Evolutionary conservation across 2,113 vertebrate species (phyloP).

Genomic region (Antechinus flavipes): DNA sequence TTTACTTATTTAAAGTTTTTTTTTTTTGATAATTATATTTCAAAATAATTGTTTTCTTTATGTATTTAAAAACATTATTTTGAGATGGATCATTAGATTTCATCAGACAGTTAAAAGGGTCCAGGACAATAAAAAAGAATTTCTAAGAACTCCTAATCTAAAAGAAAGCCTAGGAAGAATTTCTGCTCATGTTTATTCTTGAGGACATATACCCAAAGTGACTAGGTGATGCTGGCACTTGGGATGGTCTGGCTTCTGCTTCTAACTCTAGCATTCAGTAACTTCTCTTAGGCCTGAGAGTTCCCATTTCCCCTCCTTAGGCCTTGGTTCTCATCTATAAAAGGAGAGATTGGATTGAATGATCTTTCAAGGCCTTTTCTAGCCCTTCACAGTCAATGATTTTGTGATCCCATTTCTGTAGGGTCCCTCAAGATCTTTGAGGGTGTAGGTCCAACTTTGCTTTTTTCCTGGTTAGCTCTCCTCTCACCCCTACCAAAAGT

Average conservation of each 20-base stretch:
- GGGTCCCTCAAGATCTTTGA: neutral
- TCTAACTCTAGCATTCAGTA: neutral
- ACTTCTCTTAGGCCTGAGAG: neutral
- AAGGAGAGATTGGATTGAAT: neutral
- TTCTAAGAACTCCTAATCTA: neutral
- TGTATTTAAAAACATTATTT: neutral
- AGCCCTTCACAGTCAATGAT: neutral
- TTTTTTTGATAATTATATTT: neutral
- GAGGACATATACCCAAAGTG: neutral
- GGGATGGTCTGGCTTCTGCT: neutral
- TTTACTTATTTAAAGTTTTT: neutral
- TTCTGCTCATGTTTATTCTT: neutral
- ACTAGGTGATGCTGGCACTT: neutral
- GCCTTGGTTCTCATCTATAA: neutral
- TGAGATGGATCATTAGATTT: neutral
- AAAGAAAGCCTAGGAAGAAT: neutral
- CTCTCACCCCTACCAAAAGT: constrained; percentile 29
- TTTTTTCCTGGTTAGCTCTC: constrained; percentile 13
- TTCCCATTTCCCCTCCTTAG: neutral
- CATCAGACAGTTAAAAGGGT: neutral
- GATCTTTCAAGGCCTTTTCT: neutral
- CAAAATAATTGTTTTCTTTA: neutral
- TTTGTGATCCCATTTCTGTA: neutral
- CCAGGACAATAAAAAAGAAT: neutral
- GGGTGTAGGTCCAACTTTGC: neutral